phyloP scores from a whole-genome alignment of 2,113 vertebrate species.

The Sceloporus tristichus region DNA sequence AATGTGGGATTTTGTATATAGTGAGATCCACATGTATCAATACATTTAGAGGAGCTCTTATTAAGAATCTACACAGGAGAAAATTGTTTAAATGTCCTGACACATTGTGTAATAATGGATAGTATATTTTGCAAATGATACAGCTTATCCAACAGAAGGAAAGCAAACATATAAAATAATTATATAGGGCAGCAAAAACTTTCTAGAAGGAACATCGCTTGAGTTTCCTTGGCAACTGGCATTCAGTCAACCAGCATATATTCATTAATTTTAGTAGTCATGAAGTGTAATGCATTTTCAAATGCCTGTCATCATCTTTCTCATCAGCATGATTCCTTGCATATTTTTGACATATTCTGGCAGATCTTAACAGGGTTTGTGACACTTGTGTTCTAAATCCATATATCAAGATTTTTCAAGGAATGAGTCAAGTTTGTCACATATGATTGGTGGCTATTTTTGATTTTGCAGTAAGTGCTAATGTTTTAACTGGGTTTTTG shows the following conservation, averaged over 20 bases:
- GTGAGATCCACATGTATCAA: neutral
- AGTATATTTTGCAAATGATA: constrained; percentile 27
- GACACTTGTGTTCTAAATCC: constrained; percentile 27
- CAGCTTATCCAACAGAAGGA: constrained; percentile 5
- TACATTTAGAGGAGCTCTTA: constrained; percentile 3
- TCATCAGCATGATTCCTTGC: constrained; percentile 25
- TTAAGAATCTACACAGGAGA: constrained; percentile 19
- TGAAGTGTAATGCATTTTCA: constrained; percentile 30
- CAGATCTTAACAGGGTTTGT: constrained; percentile 23
- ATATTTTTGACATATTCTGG: constrained; percentile 21
- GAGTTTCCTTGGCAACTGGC: constrained; percentile 26
- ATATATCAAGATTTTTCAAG: constrained; percentile 16
- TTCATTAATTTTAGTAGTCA: constrained; percentile 37
- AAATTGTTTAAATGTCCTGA: constrained; percentile 3
- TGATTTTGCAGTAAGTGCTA: neutral
- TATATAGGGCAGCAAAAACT: constrained; percentile 4
- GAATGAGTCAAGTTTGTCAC: neutral
- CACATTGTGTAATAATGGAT: constrained; percentile 26
- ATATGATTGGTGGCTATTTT: neutral
- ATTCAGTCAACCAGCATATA: constrained; percentile 37
- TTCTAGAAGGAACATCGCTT: constrained; percentile 12
- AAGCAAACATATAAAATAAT: constrained; percentile 23
- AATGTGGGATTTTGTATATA: neutral
- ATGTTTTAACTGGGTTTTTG: constrained; percentile 2
- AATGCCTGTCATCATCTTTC: constrained; percentile 25